Base-by-base conservation (phyloP, 2,113 vertebrate species). In the Tragelaphus imberbis region DNA sequence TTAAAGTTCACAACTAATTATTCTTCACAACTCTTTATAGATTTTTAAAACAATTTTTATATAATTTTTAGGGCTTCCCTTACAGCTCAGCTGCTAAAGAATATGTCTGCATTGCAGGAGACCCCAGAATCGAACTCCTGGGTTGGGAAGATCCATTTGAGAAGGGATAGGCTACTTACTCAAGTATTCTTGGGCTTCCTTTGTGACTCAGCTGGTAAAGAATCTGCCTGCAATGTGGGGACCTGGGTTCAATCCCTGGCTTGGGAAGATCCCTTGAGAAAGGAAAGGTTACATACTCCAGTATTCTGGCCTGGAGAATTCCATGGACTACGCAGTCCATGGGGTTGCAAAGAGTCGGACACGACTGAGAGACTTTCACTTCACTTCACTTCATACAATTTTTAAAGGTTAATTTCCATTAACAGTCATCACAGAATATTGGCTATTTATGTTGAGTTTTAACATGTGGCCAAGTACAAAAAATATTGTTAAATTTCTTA, bases 211-310 rank as follows among this genome's bases (percentile, higher is more conserved):
- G 68, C 68, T 71, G 5, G n/a, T 71, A 71, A 71, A 71, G n/a
- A 71, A 40, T 40, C n/a, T 40, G 10, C 19, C 19, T 23, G 68
- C n/a, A 71, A 12, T 0, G 0, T 71, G 10, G n/a, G n/a, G 19
- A 23, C 19, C 68, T 71, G 19, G 68, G 68, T 71, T 40, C 5
- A 3, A 6, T 40, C 19, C 68, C 68, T 71, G n/a, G 19, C 19
- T 3, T 71, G n/a, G n/a, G 68, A 71, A 40, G 11, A 71, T 23
- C 10, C n/a, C 68, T 71, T 40, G 11, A 23, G 68, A 71, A 71
- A 71, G n/a, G n/a, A 71, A 71, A 71, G 68, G 68, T 19, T 71
- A 71, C n/a, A 21, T 2, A 36, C 65, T 71, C n/a, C 10, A 40
- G n/a, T 6, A 71, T 23, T 71, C n/a, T 71, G 68, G n/a, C 10